Evolutionary conservation across 2,888 invertebrate species (phyloP), one percentile per base, ranked within the genome.

Genomic region (Acanthococcus lagerstroemiae): DNA sequence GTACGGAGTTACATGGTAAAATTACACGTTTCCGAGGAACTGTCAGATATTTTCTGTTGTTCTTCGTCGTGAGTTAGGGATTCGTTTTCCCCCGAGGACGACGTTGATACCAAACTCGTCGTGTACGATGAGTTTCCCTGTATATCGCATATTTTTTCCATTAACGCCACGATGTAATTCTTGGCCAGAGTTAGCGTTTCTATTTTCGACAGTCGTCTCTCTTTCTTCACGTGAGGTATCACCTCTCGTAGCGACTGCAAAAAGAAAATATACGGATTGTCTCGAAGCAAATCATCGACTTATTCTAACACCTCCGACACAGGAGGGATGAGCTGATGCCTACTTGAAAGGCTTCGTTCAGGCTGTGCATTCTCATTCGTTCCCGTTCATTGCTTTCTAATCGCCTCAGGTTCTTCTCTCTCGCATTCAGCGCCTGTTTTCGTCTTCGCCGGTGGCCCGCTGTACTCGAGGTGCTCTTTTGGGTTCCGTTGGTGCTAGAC

Each of bases 121-220:
- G 27, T 24, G 26, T 21, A 52, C 17, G 52, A 21, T 22, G 44
- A 27, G 27, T 37, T 65, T 45, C 68, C 69, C 65, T 69, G 60
- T 83, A 86, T 86, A 74, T 85, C 86, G 76, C 87, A 87, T 73
- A 88, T 86, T 73, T 87, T 86, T 76, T 87, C 87, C 71, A 87
- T 87, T 73, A 88, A 78, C 44, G 87, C 87, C 83, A 87, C 87
- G 75, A 88, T 88, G 78, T 88, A 88, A 80, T 88, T 87, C 79
- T 87, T 87, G 71, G 88, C 88, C 77, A 88, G 78, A 58, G 87
- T 87, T 70, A 88, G 79, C 25, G 88, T 88, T 77, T 88, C 88
- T 73, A 88, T 88, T 80, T 88, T 88, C 71, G 86, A 86, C 73
- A 88, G 78, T 75, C 86, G 85, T 72, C 87, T 78, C 74, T 87